Evolutionary conservation across 37 sponge, comb jelly and placozoan genomes (phyloP), one percentile per base, ranked within the genome.

Genomic region (Amphimedon queenslandica): DNA sequence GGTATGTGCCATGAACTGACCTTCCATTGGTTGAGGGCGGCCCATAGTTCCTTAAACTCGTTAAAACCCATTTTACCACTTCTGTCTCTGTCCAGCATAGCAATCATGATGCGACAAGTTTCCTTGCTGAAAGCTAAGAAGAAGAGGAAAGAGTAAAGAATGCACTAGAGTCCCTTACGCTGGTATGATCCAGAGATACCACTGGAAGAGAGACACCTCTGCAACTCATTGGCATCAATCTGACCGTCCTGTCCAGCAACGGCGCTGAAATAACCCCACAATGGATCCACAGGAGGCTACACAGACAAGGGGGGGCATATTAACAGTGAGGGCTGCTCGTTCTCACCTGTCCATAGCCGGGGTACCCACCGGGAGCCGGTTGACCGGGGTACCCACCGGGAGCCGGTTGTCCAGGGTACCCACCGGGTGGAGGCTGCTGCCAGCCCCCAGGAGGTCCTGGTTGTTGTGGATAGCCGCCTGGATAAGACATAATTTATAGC

Each of bases 11-110:
- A 18, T n/a, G 24, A 16, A 40, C 29, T 31, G 27, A 88, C 93
- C 76, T 87, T 79, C 95, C 95, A 94, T 69, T 90, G 92, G 37
- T 65, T 75, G 23, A 94, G 72, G 20, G 64, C 87, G 29, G 58
- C 33, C 88, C 88, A 91, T 6, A 94, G 88, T 57, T 94, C 92
- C 82, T 94, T 94, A 70, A 90, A 94, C 80, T 94, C 95, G 43
- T 36, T 78, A 76, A 94, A 94, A 21, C 92, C 95, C 95, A 94
- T 94, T 72, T 91, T 80, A 18, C 95, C 95, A 72, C 83, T 82
- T 60, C 63, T 75, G 71, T 92, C 93, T 36, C 89, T 74, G 65
- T 94, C 95, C 82, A 94, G 40, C 88, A 94, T 87, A 55, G 84
- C 69, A 40, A 94, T 94, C 95, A 94, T 91, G 60, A 94, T 83